Conservation (phyloP, 2,797 vertebrate species). For the Rhyacichthys aspro region DNA sequence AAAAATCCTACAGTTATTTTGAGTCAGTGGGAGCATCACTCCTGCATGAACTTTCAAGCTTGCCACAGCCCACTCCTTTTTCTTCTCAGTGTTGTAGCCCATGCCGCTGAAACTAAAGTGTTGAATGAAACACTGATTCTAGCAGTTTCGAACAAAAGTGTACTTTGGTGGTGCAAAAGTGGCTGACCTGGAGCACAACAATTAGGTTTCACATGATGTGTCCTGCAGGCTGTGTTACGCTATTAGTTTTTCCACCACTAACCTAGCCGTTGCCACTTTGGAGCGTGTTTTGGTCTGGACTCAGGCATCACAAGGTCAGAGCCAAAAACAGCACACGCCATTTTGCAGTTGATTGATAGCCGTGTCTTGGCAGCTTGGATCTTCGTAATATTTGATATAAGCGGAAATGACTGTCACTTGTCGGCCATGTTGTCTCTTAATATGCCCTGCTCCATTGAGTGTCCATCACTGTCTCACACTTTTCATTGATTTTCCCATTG, state of each 20-base stretch:
- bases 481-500: conserved; percentile 50
- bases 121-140: conserved; percentile 45
- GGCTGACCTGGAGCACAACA: conserved; percentile 73
- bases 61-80: too few relatives aligned
- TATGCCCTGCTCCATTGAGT: conserved; percentile 48
- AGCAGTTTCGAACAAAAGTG: conserved; percentile 51
- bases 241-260: conserved; percentile 61
- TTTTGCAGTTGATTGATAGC: conserved; percentile 43
- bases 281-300: conserved; percentile 47
- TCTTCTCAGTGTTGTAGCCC: too few relatives aligned
- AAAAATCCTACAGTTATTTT: too few relatives aligned
- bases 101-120: conserved; percentile 7
- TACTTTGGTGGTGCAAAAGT: conserved; percentile 65
- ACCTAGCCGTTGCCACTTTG: conserved; percentile 40
- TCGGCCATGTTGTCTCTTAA: conserved; percentile 27
- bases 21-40: too few relatives aligned
- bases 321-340: conserved; percentile 27
- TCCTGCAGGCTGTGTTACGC: conserved; percentile 65
- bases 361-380: conserved; percentile 43
- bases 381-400: conserved; percentile 48
- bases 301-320: conserved; percentile 42
- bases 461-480: conserved; percentile 43
- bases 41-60: too few relatives aligned
- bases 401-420: conserved; percentile 39
- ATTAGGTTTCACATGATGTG: conserved; percentile 76